phyloP scores from a whole-genome alignment of 2,797 vertebrate species.

The Semaprochilodus insignis region DNA sequence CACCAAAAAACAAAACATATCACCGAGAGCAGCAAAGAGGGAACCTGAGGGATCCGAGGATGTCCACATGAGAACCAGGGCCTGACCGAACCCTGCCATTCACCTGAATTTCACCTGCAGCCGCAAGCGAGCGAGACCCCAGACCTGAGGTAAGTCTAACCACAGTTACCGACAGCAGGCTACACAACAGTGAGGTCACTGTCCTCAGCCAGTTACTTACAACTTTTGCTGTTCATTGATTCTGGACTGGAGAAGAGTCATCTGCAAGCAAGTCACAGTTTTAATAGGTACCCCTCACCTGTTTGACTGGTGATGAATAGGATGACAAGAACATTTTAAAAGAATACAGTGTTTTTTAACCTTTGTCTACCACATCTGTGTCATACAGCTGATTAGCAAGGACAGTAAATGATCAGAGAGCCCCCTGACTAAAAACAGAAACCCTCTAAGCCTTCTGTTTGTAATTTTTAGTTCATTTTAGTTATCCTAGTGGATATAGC shows the following conservation, averaged over 20 bases:
- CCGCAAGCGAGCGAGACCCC: slow-evolving; percentile 21
- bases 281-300: slow-evolving; percentile 51
- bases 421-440: background rate
- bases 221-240: slow-evolving; percentile 77
- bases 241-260: slow-evolving; percentile 71
- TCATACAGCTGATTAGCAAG: background rate
- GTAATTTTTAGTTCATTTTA: no score
- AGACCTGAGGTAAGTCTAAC: slow-evolving; percentile 49
- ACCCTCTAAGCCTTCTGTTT: no score
- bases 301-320: background rate
- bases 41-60: slow-evolving; percentile 41
- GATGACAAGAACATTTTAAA: background rate
- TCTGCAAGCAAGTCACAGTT: slow-evolving; percentile 75
- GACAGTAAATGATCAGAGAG: background rate
- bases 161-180: slow-evolving; percentile 58
- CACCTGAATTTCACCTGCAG: slow-evolving; percentile 38
- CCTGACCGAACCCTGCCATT: slow-evolving; percentile 41
- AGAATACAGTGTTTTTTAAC: background rate
- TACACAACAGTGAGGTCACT: slow-evolving; percentile 62
- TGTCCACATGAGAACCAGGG: slow-evolving; percentile 11
- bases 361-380: background rate
- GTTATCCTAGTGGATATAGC: no score
- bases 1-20: slow-evolving; percentile 45
- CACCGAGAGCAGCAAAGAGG: slow-evolving; percentile 16
- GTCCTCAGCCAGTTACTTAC: slow-evolving; percentile 70